Percentiles rank a stretch among this genome's conserved stretches.
Conservation (phyloP, 2,888 invertebrate genomes). For the Tetramorium bicarinatum region DNA sequence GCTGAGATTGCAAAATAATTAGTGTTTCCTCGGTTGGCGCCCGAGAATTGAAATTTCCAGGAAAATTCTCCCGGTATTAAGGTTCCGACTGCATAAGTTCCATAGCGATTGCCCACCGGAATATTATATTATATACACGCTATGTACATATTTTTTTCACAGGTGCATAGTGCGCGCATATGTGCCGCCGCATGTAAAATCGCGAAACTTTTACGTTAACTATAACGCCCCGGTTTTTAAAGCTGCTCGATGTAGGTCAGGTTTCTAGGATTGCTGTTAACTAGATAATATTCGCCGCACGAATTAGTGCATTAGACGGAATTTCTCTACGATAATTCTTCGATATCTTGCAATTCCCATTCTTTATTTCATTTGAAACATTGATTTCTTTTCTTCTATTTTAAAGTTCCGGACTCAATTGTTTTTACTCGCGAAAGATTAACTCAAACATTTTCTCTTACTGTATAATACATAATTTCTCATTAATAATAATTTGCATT, state of each 20-base stretch:
- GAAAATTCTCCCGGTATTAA: constrained; percentile 40
- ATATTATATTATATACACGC: constrained; percentile 41
- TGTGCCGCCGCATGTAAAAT: constrained; percentile 30
- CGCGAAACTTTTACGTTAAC: constrained; percentile 36
- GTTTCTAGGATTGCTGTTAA: constrained; percentile 19
- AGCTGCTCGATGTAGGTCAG: not conserved
- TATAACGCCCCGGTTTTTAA: constrained; percentile 16
- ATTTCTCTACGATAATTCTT: not conserved
- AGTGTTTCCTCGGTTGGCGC: constrained; percentile 62
- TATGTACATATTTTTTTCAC: constrained; percentile 5
- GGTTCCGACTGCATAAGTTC: constrained; percentile 34
- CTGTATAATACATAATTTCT: not conserved
- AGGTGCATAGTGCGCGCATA: not conserved
- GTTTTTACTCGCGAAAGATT: not conserved
- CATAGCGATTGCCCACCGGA: constrained; percentile 39
- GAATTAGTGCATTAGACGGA: constrained; percentile 2
- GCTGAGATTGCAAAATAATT: constrained; percentile 74
- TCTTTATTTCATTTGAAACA: not conserved
- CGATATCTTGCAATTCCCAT: not conserved
- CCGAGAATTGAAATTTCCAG: constrained; percentile 42
- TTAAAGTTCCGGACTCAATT: not conserved
- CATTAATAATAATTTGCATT: not conserved
- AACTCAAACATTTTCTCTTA: not conserved
- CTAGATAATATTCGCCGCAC: not conserved
- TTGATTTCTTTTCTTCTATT: not conserved